Conservation (phyloP, 2,797 vertebrate genomes). For the Tokudaia tokunoshimensis region DNA sequence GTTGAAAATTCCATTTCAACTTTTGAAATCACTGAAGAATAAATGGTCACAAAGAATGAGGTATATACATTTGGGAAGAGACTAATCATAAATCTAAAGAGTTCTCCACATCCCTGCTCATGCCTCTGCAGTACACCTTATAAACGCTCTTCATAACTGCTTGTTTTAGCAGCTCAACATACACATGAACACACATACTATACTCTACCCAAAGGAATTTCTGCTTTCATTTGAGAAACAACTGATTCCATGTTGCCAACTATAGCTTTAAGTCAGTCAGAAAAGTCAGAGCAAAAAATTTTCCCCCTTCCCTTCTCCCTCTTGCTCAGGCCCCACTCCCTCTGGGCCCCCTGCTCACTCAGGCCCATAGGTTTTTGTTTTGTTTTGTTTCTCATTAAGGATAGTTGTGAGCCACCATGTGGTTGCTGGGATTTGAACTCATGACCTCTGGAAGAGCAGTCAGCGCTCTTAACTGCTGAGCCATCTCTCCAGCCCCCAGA, state of each 20-base stretch:
- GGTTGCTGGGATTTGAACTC: too few relatives aligned
- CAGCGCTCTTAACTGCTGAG: too few relatives aligned
- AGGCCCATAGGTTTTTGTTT: too few relatives aligned
- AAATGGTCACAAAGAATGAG: constrained; percentile 49
- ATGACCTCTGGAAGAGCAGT: too few relatives aligned
- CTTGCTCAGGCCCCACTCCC: too few relatives aligned
- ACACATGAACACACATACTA: background rate
- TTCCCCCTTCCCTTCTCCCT: too few relatives aligned
- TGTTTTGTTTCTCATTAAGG: too few relatives aligned
- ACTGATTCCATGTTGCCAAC: constrained; percentile 34
- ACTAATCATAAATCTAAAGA: constrained; percentile 26
- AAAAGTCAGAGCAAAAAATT: constrained; percentile 38
- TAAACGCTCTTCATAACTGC: constrained; percentile 44
- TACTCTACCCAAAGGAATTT: constrained; percentile 18
- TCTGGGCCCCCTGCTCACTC: too few relatives aligned
- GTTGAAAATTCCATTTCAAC: constrained; percentile 38
- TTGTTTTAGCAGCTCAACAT: background rate
- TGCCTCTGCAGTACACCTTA: background rate
- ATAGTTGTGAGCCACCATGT: too few relatives aligned
- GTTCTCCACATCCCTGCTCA: constrained; percentile 5
- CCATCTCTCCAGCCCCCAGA: background rate
- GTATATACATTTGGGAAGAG: constrained; percentile 26
- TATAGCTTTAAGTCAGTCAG: constrained; percentile 37
- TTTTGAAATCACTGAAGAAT: constrained; percentile 56
- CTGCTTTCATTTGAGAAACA: constrained; percentile 64